Evolutionary conservation across 2,113 vertebrate genomes (phyloP), one percentile per base, ranked within the genome.

Genomic region (Callopanchax toddi): DNA sequence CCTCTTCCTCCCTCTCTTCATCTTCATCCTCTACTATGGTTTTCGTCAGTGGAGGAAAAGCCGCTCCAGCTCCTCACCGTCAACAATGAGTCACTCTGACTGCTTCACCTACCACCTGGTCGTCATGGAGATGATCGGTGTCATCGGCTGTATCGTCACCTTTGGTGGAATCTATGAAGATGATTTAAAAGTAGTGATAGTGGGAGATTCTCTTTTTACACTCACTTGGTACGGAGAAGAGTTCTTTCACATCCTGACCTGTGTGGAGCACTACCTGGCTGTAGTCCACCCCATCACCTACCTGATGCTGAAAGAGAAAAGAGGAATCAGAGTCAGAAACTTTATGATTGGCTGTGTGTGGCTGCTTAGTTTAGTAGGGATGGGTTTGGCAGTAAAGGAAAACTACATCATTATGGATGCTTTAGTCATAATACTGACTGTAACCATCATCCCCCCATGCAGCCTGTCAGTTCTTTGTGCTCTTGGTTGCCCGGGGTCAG

Each of bases 181-280:
- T 2, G 16, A 56, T 2, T 0, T 6, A 1, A 15, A 3, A 1
- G 0, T 13, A 3, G 8, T 64, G 1, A 5, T 1, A 3, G 11
- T 23, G 2, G 32, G 20, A 1, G 4, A 2, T 1, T 0, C 8
- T 11, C 34, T 62, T 6, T 39, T 10, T 20, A 23, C 26, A 7
- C 7, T 60, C 17, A 8, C 11, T 2, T 59, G 46, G 25, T 42
- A 18, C 8, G 66, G 56, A 53, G 18, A 53, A 26, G 34, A 11
- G 4, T 20, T 36, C 11, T 59, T 60, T 20, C 66, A 60, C 2
- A 13, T 20, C n/a, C 18, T 69, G 17, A 69, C 66, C 5, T 53
- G 56, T 20, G 39, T 53, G 20, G 56, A 69, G 56, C 66, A 21
- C 49, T 60, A 60, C 48, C 20, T 69, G 56, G 66, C 54, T n/a